Evolutionary conservation across 2,797 vertebrate species (phyloP), one percentile per base, ranked within the genome.

Genomic region (Lemur catta): DNA sequence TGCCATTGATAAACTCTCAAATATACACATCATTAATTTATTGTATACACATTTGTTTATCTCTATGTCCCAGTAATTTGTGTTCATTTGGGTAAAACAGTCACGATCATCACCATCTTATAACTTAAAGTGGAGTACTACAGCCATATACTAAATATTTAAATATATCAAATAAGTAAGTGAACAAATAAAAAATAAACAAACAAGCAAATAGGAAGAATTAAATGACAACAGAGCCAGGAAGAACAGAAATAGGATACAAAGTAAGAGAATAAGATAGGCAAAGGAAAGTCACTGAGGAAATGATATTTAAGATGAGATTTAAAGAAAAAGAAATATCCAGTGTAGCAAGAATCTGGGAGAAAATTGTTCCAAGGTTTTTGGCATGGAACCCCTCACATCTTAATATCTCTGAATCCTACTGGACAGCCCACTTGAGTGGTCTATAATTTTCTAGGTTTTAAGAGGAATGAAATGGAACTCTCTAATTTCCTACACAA

Each of bases 391-490:
- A 71, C 4, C 4, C 4, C 52, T 86, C 30, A 87, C 6, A 63
- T 59, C 35, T 20, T 79, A 63, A 55, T 84, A 50, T 84, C 80
- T 94, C 89, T 89, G 67, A 86, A 94, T 30, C 84, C 67, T 57
- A 38, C 55, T 69, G 69, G 35, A 41, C 43, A 91, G 84, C 57
- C 35, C 50, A 78, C 55, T 84, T 94, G 55, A 50, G 67, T 91
- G 81, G 33, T 61, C 71, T 96, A n/a, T 22, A 79, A 85, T 63
- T 88, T 78, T 80, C 20, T 63, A 84, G 67, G 30, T 91, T 93
- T 86, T 97, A 79, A 61, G n/a, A 80, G 67, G 41, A 72, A 85
- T 90, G 85, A 82, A 91, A 72, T n/a, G 48, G 46, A 85, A 81
- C 38, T 82, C 33, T 88, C 81, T 80, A 63, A 89, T 90, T 93